phyloP scores from a whole-genome alignment of 2,113 vertebrate species.

The Macaca nemestrina region DNA sequence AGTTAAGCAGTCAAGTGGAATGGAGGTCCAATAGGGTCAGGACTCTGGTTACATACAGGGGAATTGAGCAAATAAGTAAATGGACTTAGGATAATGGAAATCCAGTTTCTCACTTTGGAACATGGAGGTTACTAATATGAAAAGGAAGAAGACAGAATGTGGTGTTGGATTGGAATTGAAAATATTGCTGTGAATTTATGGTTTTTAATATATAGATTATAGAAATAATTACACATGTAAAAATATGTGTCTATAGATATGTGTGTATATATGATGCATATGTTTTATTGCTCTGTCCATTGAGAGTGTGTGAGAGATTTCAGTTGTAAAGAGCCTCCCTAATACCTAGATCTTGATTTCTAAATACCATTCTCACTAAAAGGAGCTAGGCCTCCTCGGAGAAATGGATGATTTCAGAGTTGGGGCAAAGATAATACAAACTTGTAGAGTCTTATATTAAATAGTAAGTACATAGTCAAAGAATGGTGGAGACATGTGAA shows the following conservation, averaged over 20 bases:
- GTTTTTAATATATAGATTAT: background rate
- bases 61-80: background rate
- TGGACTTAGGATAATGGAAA: background rate
- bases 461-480: background rate
- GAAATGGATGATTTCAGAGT: background rate
- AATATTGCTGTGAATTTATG: background rate
- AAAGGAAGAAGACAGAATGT: background rate
- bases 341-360: constrained; percentile 8
- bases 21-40: background rate
- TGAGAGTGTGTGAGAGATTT: background rate
- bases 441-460: background rate
- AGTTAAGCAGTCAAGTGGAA: background rate
- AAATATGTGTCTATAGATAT: background rate
- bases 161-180: background rate
- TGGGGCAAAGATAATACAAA: background rate
- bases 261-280: background rate
- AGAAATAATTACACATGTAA: background rate
- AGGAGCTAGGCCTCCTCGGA: background rate
- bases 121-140: background rate
- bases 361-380: background rate
- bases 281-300: background rate
- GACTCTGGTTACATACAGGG: background rate
- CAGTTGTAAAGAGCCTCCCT: background rate
- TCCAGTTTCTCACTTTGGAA: background rate
- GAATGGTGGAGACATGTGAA: background rate